These are phyloP conservation scores for Lithophane ornitopus DNA, from an alignment of 2,888 invertebrate species.

Conservation along the genomic window DNA sequence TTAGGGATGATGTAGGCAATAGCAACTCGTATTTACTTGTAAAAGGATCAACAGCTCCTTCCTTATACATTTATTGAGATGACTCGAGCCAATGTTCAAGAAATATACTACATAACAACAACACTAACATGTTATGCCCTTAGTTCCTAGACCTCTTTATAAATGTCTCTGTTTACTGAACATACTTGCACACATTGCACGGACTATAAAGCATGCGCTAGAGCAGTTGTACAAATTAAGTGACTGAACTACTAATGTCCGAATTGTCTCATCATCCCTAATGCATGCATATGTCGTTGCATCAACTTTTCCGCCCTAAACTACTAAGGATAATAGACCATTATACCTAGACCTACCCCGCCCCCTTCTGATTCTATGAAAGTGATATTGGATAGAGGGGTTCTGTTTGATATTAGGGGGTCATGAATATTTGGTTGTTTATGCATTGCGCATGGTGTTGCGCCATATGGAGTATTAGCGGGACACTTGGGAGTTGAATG, in stretches of 20 bases:
- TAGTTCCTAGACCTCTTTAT: constrained; percentile 18
- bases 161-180: constrained; percentile 29
- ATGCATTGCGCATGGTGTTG: constrained; percentile 81
- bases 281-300: constrained; percentile 90
- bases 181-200: constrained; percentile 36
- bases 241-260: constrained; percentile 80
- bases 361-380: constrained; percentile 35
- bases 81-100: background rate
- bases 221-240: constrained; percentile 86
- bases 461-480: constrained; percentile 90
- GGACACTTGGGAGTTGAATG: constrained; percentile 87
- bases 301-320: constrained; percentile 86
- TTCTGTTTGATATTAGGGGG: constrained; percentile 62
- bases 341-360: constrained; percentile 67
- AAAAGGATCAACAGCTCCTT: background rate
- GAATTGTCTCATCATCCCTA: constrained; percentile 87
- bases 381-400: constrained; percentile 23
- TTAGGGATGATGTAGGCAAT: background rate
- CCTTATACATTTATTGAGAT: background rate
- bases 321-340: constrained; percentile 82
- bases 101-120: background rate
- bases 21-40: background rate
- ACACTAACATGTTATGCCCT: background rate
- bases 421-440: constrained; percentile 79
- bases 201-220: constrained; percentile 53